phyloP scores from a whole-genome alignment of 2,888 invertebrate genomes.

The Apotomis turbidana region DNA sequence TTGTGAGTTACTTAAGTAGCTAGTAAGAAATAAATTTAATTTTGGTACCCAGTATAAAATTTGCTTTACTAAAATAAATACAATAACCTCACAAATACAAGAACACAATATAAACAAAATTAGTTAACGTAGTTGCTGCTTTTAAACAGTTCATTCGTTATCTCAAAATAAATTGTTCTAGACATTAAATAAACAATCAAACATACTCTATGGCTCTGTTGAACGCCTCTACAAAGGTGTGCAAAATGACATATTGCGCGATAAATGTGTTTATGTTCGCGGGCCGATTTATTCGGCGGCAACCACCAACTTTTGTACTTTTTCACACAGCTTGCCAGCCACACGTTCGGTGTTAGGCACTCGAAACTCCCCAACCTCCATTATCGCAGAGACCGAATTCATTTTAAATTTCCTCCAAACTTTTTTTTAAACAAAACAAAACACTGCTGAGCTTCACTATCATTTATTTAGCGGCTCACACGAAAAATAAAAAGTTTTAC shows the following conservation, averaged over 20 bases:
- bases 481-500: conserved; percentile 53
- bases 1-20: not conserved
- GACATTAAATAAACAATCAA: not conserved
- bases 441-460: conserved; percentile 53
- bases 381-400: conserved; percentile 77
- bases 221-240: conserved; percentile 25
- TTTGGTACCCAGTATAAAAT: not conserved
- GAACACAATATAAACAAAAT: too few relatives aligned
- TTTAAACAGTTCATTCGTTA: not conserved
- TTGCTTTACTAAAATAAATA: not conserved
- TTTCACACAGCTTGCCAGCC: conserved; percentile 78
- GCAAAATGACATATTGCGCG: conserved; percentile 46
- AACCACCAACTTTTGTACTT: conserved; percentile 77
- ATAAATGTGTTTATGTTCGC: conserved; percentile 54
- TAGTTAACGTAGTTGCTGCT: too few relatives aligned
- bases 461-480: conserved; percentile 57
- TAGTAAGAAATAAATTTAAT: not conserved
- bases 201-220: conserved; percentile 12
- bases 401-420: conserved; percentile 71
- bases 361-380: conserved; percentile 76
- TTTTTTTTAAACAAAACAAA: conserved; percentile 60
- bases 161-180: too few relatives aligned
- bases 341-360: conserved; percentile 72
- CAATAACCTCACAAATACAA: too few relatives aligned
- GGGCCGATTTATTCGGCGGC: conserved; percentile 58